Conservation (phyloP, 2,888 invertebrate species). For the Drosophila picticornis region DNA sequence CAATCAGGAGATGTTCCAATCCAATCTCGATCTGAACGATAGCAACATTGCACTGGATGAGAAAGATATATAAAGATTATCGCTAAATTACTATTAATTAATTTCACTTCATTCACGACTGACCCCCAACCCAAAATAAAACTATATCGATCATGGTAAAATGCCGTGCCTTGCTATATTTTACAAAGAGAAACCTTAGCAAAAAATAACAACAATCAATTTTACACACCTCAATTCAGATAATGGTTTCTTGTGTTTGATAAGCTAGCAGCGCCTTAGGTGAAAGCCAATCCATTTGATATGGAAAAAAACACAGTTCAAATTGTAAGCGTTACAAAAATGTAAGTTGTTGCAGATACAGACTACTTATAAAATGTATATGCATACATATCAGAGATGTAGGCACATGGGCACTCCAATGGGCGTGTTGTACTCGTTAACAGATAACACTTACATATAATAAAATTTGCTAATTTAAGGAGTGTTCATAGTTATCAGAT, state of each 20-base stretch:
- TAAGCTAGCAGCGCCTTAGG: background rate
- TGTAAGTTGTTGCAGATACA: conserved; percentile 1
- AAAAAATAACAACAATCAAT: conserved; percentile 44
- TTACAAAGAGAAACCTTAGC: background rate
- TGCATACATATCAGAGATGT: background rate
- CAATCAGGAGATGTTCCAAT: conserved; percentile 79
- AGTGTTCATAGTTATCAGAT: conserved; percentile 22
- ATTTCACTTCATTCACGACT: conserved; percentile 18
- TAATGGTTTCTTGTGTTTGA: conserved; percentile 9
- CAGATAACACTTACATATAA: background rate
- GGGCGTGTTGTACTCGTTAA: background rate
- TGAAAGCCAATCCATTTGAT: background rate
- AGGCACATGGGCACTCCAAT: background rate
- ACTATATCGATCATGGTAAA: conserved; percentile 10
- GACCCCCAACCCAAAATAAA: conserved; percentile 1
- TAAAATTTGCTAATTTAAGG: conserved; percentile 49
- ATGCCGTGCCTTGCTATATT: conserved; percentile 40
- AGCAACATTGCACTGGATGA: conserved; percentile 40
- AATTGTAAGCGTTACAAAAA: conserved; percentile 11
- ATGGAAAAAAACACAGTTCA: background rate
- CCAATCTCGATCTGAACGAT: conserved; percentile 57
- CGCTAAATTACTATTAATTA: conserved; percentile 15
- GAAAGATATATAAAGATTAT: background rate
- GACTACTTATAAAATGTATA: background rate
- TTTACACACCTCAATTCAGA: conserved; percentile 13